Base-by-base conservation (phyloP, 2,888 invertebrate genomes). In the Anaspis maculata region DNA sequence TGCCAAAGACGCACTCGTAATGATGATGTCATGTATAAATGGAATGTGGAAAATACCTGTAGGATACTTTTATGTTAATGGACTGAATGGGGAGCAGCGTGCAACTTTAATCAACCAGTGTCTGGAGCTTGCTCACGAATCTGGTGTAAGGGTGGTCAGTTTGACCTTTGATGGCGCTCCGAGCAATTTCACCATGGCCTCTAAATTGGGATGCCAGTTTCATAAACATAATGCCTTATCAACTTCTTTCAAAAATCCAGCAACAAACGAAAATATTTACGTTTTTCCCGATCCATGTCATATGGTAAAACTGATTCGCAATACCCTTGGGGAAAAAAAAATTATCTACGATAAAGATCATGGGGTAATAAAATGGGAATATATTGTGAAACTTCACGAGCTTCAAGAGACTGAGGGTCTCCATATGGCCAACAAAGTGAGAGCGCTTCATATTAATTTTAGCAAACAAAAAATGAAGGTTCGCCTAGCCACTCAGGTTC, bases 231-330 rank as follows among this genome's bases (percentile, higher is more conserved):
- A 19, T 19, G 15, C 14, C 7, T 3, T 19, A 13, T 9, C 1
- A 7, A 23, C 9, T 15, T 34, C 21, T 10, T 41, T 41, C 21
- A 7, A 1, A n/a, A 10, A 41, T 32, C 26, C 27, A 22, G 13
- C 4, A n/a, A 23, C 13, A 2, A 27, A 33, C 7, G 4, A 25
- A 27, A 27, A 12, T 4, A 11, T 30, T 3, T 32, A 32, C 11
- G n/a, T 34, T n/a, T 26, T 41, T 19, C 30, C 21, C 1, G 37
- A 37, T 16, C 11, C 25, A 6, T 34, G 31, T 9, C 51, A 55
- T 26, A 52, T 51, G 51, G 5, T 50, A 1, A 55, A 54, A 36
- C 23, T 52, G 6, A 32, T 55, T 5, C 37, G 49, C n/a, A 56
- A 54, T 33, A 35, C 42, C 6, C 37, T 52, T 13, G 52, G 46